Evolutionary conservation across 1,140 invertebrate genomes (phyloP).

Genomic region (Drosophila trapezifrons): DNA sequence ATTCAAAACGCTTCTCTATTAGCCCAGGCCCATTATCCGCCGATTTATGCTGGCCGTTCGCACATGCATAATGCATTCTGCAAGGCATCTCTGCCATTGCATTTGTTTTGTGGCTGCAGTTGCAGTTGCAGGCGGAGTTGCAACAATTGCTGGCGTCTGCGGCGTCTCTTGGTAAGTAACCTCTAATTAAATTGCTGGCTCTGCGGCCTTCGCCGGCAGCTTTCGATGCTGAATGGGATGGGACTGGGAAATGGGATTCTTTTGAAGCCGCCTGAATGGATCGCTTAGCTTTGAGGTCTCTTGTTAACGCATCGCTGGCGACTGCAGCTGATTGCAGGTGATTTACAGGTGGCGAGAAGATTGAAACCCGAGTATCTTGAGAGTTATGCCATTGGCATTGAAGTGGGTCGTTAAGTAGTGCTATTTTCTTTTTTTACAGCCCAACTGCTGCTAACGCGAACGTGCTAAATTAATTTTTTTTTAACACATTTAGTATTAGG

Average conservation of each 20-base stretch:
- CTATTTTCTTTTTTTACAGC: slow-evolving; percentile 22
- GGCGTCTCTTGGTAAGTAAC: slow-evolving; percentile 40
- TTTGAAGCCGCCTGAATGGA: slow-evolving; percentile 32
- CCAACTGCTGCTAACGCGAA: slow-evolving; percentile 12
- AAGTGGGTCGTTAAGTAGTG: slow-evolving; percentile 9
- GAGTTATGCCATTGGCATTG: slow-evolving; percentile 29
- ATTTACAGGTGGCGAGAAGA: slow-evolving; percentile 17
- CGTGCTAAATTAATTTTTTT: slow-evolving; percentile 22
- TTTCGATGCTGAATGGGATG: slow-evolving; percentile 37
- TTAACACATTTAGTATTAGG: neutral
- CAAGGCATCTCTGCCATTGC: slow-evolving; percentile 16
- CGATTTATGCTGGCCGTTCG: slow-evolving; percentile 60
- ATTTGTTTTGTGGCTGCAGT: slow-evolving; percentile 39
- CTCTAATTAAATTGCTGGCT: slow-evolving; percentile 50
- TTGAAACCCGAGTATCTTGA: slow-evolving; percentile 21
- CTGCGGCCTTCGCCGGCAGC: slow-evolving; percentile 36
- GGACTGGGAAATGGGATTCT: slow-evolving; percentile 19
- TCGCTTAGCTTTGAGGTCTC: slow-evolving; percentile 46
- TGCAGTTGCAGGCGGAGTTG: slow-evolving; percentile 18
- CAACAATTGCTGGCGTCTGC: slow-evolving; percentile 19
- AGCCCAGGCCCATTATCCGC: slow-evolving; percentile 51
- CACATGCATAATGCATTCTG: slow-evolving; percentile 67
- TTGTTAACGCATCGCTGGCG: slow-evolving; percentile 38
- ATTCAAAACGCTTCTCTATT: slow-evolving; percentile 69
- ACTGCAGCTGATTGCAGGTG: slow-evolving; percentile 21